phyloP scores from a whole-genome alignment of 1,140 invertebrate species.

The Heliconius melpomene region DNA sequence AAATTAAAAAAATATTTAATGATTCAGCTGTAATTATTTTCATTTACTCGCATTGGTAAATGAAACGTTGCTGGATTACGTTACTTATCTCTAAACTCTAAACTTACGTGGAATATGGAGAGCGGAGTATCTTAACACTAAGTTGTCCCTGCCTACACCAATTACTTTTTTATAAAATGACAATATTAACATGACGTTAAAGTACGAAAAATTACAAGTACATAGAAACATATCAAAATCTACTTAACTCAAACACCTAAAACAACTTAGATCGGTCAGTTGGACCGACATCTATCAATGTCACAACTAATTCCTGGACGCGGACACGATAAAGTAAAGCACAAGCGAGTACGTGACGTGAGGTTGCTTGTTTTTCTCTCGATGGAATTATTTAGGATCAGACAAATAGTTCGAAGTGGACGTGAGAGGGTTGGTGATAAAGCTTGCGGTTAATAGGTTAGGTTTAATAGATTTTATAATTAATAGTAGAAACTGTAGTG shows the following conservation, averaged over 20 bases:
- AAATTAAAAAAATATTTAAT: too few relatives aligned
- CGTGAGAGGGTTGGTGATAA: constrained; percentile 59
- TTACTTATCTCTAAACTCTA: too few relatives aligned
- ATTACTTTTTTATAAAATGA: too few relatives aligned
- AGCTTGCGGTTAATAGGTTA: constrained; percentile 51
- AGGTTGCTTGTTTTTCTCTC: constrained; percentile 55
- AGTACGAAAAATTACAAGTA: background rate
- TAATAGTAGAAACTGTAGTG: background rate
- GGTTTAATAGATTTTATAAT: constrained; percentile 6
- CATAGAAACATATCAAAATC: background rate
- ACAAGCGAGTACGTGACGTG: constrained; percentile 50
- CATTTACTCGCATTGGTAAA: too few relatives aligned
- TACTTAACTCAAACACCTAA: background rate
- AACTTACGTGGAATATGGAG: too few relatives aligned
- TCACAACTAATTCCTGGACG: constrained; percentile 64
- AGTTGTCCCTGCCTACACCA: too few relatives aligned
- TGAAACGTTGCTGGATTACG: too few relatives aligned
- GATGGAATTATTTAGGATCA: constrained; percentile 55
- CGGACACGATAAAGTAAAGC: constrained; percentile 59
- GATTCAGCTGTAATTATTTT: too few relatives aligned
- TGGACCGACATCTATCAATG: constrained; percentile 60
- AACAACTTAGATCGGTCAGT: constrained; percentile 29
- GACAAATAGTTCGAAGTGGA: constrained; percentile 66
- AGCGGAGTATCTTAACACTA: too few relatives aligned
- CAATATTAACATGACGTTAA: too few relatives aligned